These are phyloP conservation scores for Phrynocephalus guinanensis DNA, from an alignment of 2,797 vertebrate species.

Conservation along the genomic window DNA sequence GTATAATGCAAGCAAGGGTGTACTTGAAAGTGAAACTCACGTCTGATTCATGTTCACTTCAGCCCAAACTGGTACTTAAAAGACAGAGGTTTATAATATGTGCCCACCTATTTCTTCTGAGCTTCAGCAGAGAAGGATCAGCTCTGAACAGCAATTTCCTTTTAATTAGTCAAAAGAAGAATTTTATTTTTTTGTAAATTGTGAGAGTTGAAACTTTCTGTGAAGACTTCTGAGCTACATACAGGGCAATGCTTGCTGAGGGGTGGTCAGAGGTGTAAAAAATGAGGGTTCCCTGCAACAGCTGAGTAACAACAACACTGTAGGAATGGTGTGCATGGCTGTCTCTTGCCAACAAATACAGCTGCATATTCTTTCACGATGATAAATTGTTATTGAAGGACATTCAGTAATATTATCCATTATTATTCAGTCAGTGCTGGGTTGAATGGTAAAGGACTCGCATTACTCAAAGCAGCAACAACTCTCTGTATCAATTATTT, in stretches of 20 bases:
- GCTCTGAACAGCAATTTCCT: background rate
- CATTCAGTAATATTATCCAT: too few relatives aligned
- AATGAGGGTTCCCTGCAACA: background rate
- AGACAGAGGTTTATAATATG: background rate
- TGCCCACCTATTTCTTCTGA: background rate
- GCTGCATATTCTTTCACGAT: background rate
- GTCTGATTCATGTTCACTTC: constrained; percentile 13
- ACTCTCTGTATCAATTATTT: background rate
- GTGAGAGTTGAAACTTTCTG: too few relatives aligned
- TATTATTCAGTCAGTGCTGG: too few relatives aligned
- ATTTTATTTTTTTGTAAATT: too few relatives aligned
- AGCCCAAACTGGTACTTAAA: background rate
- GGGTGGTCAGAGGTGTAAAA: too few relatives aligned
- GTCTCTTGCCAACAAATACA: background rate
- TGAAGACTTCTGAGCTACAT: background rate
- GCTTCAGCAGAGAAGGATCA: background rate
- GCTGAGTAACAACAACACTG: background rate
- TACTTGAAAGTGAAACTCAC: background rate
- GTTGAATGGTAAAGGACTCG: background rate
- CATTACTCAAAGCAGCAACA: background rate
- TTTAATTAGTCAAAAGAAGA: background rate
- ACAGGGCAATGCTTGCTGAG: background rate
- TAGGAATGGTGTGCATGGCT: background rate
- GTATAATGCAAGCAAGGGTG: background rate
- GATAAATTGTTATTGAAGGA: background rate